These are phyloP conservation scores for Drosophila nigrodunni DNA, from an alignment of 1,140 invertebrate genomes.

Conservation along the genomic window DNA sequence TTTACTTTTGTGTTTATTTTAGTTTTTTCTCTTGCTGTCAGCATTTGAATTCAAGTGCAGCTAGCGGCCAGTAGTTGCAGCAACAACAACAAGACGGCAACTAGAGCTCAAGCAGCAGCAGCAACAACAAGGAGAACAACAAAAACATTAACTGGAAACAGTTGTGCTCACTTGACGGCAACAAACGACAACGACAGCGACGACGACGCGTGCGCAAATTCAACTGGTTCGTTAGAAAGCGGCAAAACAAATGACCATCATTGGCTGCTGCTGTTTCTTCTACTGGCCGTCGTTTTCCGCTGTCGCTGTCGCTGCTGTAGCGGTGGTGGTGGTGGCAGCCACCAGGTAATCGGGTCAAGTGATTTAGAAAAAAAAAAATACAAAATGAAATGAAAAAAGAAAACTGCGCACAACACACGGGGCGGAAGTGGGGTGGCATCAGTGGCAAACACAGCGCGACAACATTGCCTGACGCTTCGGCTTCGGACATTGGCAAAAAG, in stretches of 20 bases:
- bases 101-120: constrained; percentile 26
- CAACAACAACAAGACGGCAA: constrained; percentile 22
- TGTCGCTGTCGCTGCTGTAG: constrained; percentile 5
- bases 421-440: constrained; percentile 41
- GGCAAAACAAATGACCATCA: constrained; percentile 79
- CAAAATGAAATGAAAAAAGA: constrained; percentile 47
- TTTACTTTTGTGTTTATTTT: constrained; percentile 4
- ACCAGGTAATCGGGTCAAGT: constrained; percentile 81
- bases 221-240: constrained; percentile 81
- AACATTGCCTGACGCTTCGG: neutral
- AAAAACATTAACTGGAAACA: constrained; percentile 18
- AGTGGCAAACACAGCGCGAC: neutral
- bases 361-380: constrained; percentile 68
- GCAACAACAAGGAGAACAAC: constrained; percentile 33
- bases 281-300: neutral
- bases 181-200: too few species aligned
- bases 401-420: constrained; percentile 51
- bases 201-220: constrained; percentile 74
- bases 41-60: constrained; percentile 51
- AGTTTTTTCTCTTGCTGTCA: constrained; percentile 21
- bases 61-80: constrained; percentile 12
- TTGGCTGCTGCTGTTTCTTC: constrained; percentile 28
- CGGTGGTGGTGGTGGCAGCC: constrained; percentile 46
- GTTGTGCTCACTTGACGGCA: constrained; percentile 48
- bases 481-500: constrained; percentile 40